Evolutionary conservation across 2,113 vertebrate genomes (phyloP), one percentile per base, ranked within the genome.

Genomic region (Lepidiolamprologus cunningtoni): DNA sequence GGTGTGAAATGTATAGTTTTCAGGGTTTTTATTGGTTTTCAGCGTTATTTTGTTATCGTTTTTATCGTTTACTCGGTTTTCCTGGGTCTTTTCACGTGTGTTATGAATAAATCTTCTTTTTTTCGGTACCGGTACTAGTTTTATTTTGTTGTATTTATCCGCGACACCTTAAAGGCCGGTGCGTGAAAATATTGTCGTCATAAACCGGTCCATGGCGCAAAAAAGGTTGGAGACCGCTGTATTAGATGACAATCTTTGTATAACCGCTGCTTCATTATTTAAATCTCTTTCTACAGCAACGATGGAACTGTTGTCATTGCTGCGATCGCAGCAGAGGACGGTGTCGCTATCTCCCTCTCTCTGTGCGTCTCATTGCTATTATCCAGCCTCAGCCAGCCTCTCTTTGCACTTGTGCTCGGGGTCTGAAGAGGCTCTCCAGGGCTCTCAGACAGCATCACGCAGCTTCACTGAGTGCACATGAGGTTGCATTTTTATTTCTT

Each of bases 371-470:
- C 78, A 2, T 28, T 47, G 28, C 19, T 35, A 17, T 66, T 52
- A 68, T 68, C 45, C 58, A 12, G n/a, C 63, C 82, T 73, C 63
- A 12, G 31, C 54, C 23, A 10, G 26, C 26, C 40, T 82, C 14
- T 57, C 81, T 76, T 63, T 84, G 54, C 42, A 5, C 84, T 66
- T 5, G 21, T 81, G 42, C 63, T 80, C 5, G 7, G 47, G 61
- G 23, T 85, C 23, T 93, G 42, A 81, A 91, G 89, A 89, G 92
- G 23, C 85, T 87, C 89, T 91, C 52, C 19, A 33, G 17, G 84
- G 81, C 90, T 85, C 83, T 89, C 83, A 84, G 53, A 50, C 53
- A 9, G 82, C 66, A 1, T 37, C 73, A 54, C 2, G 66, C 79
- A 61, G 84, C 47, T 17, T 83, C 82, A 16, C 57, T 10, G 11